Percentiles rank a stretch among this genome's conserved stretches.
Evolutionary conservation across 2,888 invertebrate species (phyloP).

Genomic region (Melinaea marsaeus): DNA sequence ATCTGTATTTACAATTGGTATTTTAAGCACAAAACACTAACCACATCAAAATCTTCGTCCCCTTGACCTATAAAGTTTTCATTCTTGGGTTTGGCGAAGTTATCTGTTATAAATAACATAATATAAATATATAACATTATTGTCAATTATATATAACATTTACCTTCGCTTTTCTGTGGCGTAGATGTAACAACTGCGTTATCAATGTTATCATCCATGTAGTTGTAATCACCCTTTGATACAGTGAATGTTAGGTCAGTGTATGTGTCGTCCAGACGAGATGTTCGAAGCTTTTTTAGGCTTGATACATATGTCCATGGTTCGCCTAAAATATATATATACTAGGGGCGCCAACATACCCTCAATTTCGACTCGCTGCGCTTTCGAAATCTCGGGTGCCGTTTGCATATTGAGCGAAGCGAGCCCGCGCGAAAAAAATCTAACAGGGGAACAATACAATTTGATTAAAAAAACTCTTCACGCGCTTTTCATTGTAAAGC

Average conservation of each 20-base stretch:
- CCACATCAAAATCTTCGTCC: constrained; percentile 57
- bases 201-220: constrained; percentile 42
- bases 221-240: constrained; percentile 39
- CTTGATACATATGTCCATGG: constrained; percentile 51
- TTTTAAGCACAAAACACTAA: constrained; percentile 31
- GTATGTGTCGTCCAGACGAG: constrained; percentile 36
- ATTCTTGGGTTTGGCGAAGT: constrained; percentile 25
- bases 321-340: constrained; percentile 39
- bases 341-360: too few species aligned
- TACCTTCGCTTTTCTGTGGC: constrained; percentile 54
- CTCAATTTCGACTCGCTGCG: too few species aligned
- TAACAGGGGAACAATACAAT: too few species aligned
- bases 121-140: neutral
- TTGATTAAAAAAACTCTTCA: too few species aligned
- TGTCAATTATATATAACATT: neutral
- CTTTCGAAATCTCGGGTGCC: too few species aligned
- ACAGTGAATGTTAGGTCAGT: constrained; percentile 39
- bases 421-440: too few species aligned
- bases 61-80: constrained; percentile 63
- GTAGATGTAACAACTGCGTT: constrained; percentile 57
- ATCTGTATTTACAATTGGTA: neutral
- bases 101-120: constrained; percentile 6
- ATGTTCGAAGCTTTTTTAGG: constrained; percentile 41
- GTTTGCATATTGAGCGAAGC: too few species aligned
- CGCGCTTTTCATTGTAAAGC: too few species aligned